Evolutionary conservation across 1,140 invertebrate genomes (phyloP).

Genomic region (Penaeus vannamei): DNA sequence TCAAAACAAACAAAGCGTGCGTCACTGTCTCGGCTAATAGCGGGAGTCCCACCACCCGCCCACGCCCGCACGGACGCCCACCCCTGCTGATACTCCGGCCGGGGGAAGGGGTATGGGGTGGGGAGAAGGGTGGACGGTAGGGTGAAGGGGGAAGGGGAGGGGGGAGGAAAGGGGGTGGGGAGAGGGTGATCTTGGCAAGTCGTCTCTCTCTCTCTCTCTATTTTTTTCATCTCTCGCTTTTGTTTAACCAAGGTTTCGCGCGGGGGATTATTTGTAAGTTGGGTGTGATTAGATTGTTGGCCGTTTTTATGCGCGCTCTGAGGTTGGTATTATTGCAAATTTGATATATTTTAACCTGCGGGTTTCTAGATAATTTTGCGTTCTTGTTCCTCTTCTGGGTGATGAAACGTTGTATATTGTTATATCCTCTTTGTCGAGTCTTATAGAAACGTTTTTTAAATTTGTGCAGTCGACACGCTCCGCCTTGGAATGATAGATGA

Average conservation of each 20-base stretch:
- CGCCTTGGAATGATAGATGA: conserved; percentile 9
- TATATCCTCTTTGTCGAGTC: no score
- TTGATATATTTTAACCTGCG: no score
- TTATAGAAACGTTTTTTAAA: no score
- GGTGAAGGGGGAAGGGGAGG: neutral
- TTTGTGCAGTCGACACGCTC: neutral
- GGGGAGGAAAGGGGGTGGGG: conserved; percentile 1
- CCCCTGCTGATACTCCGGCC: neutral
- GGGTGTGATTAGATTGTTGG: no score
- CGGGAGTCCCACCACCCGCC: neutral
- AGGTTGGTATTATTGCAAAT: no score
- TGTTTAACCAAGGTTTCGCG: neutral
- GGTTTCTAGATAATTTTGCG: no score
- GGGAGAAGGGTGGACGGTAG: neutral
- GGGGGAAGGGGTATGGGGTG: neutral
- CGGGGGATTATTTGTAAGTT: no score
- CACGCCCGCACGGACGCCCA: neutral
- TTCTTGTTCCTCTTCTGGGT: no score
- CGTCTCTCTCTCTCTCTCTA: conserved; percentile 14
- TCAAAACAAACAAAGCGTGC: conserved; percentile 42
- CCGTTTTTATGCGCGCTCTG: no score
- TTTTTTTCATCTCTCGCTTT: conserved; percentile 27
- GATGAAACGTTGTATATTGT: neutral
- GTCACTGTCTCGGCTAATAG: conserved; percentile 39
- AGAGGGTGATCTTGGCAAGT: neutral